Conservation (phyloP, 1,140 invertebrate genomes). For the Pararge aegeria region DNA sequence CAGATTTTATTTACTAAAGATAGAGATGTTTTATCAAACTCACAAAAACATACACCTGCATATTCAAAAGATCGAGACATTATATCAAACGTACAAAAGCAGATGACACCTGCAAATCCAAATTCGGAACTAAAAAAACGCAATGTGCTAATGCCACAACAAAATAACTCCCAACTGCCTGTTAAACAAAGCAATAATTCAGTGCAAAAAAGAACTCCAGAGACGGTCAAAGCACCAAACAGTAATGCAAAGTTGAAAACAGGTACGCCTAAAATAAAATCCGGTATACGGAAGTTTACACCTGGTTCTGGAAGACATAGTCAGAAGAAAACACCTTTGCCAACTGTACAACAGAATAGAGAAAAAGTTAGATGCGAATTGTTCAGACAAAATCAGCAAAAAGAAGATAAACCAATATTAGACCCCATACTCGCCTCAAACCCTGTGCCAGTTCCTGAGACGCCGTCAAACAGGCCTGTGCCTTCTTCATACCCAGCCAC, state of each 20-base stretch:
- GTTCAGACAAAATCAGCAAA: conserved; percentile 46
- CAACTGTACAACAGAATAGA: conserved; percentile 44
- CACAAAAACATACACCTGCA: conserved; percentile 10
- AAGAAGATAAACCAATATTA: conserved; percentile 15
- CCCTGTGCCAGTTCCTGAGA: conserved; percentile 45
- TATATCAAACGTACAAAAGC: conserved; percentile 12
- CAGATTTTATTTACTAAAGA: conserved; percentile 48
- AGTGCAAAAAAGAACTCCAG: conserved; percentile 53
- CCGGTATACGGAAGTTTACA: conserved; percentile 62
- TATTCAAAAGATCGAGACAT: conserved; percentile 32
- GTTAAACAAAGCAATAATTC: conserved; percentile 35
- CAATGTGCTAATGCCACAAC: conserved; percentile 40
- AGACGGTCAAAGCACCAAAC: conserved; percentile 37
- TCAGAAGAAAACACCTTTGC: conserved; percentile 51
- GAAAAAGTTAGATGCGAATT: conserved; percentile 66
- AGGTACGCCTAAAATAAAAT: conserved; percentile 62
- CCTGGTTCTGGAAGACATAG: conserved; percentile 53
- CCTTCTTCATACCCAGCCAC: conserved; percentile 54
- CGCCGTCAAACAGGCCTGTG: conserved; percentile 54
- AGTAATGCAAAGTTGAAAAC: conserved; percentile 50
- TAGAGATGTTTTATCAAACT: conserved; percentile 13
- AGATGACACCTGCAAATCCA: conserved; percentile 22
- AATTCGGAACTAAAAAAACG: conserved; percentile 46
- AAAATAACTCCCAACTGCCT: conserved; percentile 35
- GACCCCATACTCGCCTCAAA: conserved; percentile 9